These are phyloP conservation scores for Aphis gossypii DNA, from an alignment of 1,140 invertebrate genomes.

Conservation along the genomic window DNA sequence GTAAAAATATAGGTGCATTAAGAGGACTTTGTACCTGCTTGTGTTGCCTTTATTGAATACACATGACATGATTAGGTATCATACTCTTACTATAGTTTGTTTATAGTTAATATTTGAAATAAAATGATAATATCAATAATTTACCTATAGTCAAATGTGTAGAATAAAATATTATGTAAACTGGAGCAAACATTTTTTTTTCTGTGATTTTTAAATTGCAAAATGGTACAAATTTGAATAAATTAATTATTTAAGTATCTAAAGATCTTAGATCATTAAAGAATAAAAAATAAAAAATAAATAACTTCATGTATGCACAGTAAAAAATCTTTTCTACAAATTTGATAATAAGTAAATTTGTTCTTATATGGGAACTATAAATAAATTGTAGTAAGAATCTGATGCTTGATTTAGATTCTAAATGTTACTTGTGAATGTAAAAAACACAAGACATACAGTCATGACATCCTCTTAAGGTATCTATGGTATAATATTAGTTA, in stretches of 20 bases:
- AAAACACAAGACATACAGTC: neutral
- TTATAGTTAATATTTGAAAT: neutral
- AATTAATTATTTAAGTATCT: neutral
- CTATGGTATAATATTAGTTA: neutral
- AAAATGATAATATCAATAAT: neutral
- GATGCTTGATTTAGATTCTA: neutral
- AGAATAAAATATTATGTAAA: neutral
- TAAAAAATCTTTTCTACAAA: neutral
- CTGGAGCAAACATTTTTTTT: neutral
- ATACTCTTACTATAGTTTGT: neutral
- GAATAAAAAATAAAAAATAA: neutral
- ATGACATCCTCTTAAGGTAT: neutral
- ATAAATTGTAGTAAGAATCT: neutral
- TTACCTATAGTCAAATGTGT: neutral
- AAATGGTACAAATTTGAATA: neutral
- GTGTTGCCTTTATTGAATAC: neutral
- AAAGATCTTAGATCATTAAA: neutral
- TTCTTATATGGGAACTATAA: neutral
- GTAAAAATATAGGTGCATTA: constrained; percentile 62
- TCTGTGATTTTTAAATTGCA: neutral
- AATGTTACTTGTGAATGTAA: no score
- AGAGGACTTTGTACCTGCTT: neutral
- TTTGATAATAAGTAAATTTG: neutral
- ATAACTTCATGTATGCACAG: neutral
- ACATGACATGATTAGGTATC: neutral